Conservation (phyloP, 2,888 invertebrate genomes). For the Caenorhabditis becei region DNA sequence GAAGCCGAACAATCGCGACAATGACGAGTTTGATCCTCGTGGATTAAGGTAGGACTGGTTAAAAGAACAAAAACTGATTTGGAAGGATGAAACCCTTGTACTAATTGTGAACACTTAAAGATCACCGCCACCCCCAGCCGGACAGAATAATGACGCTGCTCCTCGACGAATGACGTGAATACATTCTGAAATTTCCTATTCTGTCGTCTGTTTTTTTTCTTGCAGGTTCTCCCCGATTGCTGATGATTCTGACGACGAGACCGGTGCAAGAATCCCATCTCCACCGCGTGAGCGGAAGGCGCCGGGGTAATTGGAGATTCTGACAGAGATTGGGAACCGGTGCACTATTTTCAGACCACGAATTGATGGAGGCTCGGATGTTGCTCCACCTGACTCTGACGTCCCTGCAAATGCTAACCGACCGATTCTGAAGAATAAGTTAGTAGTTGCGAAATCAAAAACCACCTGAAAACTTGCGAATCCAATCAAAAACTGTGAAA, state of each 20-base stretch:
- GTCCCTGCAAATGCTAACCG: constrained; percentile 12
- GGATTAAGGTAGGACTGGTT: constrained; percentile 31
- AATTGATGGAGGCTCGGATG: constrained; percentile 12
- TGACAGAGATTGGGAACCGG: constrained; percentile 2
- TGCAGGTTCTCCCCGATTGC: constrained; percentile 69
- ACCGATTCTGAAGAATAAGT: constrained; percentile 42
- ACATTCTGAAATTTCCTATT: constrained; percentile 10
- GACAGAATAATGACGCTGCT: constrained; percentile 20
- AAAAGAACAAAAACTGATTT: background rate
- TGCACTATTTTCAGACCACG: constrained; percentile 24
- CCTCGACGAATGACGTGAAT: constrained; percentile 49
- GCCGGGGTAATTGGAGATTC: constrained; percentile 27
- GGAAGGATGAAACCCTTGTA: constrained; percentile 36
- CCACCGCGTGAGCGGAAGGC: constrained; percentile 55
- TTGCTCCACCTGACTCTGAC: background rate
- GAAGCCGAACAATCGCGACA: constrained; percentile 40
- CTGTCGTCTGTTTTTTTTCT: constrained; percentile 35
- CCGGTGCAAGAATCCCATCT: constrained; percentile 57
- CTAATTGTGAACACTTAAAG: constrained; percentile 41
- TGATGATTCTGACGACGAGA: constrained; percentile 63
- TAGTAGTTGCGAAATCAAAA: constrained; percentile 10
- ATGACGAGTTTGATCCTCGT: constrained; percentile 51
- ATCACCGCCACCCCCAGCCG: constrained; percentile 51
- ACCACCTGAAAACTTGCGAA: background rate
- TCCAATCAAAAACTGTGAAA: background rate